phyloP scores from a whole-genome alignment of 2,113 vertebrate genomes.

The Corvus moneduloides region DNA sequence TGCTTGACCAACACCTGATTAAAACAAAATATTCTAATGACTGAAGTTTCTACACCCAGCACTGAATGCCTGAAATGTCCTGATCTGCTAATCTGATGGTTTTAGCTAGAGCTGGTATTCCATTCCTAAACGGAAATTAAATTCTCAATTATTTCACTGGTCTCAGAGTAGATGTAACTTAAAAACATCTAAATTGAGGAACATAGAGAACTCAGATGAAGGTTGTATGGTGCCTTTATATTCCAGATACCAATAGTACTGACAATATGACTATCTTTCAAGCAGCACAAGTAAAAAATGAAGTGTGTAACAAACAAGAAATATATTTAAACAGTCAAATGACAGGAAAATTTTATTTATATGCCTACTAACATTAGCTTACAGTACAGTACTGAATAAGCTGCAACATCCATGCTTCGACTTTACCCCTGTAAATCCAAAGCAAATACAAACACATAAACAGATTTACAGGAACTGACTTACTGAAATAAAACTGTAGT shows the following conservation, averaged over 20 bases:
- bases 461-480: background rate
- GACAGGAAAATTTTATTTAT: background rate
- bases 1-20: background rate
- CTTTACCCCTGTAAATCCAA: background rate
- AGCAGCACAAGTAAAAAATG: background rate
- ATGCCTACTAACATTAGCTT: background rate
- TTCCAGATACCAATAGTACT: background rate
- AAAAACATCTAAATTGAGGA: background rate
- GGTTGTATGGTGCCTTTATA: background rate
- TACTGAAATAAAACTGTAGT: background rate
- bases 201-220: background rate
- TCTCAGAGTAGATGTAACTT: background rate
- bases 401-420: background rate
- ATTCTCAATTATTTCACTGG: background rate
- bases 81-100: background rate
- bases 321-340: background rate
- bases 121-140: background rate
- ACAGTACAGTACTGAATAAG: background rate
- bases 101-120: background rate
- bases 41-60: background rate
- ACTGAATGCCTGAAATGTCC: background rate
- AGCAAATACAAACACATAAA: background rate
- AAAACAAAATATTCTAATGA: background rate
- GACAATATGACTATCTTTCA: background rate
- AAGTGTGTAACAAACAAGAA: background rate